phyloP scores from a whole-genome alignment of 2,797 vertebrate species.

The Buphagus erythrorhynchus region DNA sequence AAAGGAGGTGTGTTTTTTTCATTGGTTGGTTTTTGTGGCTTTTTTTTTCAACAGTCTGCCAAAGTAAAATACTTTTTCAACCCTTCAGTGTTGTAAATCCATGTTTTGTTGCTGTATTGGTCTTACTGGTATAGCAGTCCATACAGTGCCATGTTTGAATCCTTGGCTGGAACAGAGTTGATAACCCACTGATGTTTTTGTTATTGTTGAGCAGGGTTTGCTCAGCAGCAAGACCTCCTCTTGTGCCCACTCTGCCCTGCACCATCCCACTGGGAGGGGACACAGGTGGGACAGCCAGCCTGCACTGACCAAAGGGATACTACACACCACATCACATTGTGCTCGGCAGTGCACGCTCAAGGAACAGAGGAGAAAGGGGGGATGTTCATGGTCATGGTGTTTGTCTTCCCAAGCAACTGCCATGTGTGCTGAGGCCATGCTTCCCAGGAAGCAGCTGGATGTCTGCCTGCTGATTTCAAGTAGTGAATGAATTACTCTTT shows the following conservation, averaged over 20 bases:
- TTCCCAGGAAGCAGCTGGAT: background rate
- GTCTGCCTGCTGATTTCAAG: background rate
- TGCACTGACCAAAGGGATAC: background rate
- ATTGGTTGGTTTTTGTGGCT: background rate
- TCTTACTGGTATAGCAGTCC: background rate
- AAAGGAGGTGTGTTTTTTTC: background rate
- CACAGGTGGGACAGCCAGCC: background rate
- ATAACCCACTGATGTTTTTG: background rate
- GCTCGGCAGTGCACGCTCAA: accelerated
- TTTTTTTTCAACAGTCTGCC: background rate
- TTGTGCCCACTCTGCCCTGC: background rate
- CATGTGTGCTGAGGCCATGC: background rate
- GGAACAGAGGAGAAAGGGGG: background rate
- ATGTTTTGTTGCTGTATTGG: background rate
- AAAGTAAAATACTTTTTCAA: background rate
- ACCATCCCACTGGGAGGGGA: background rate
- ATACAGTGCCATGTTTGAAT: background rate
- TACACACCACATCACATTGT: background rate
- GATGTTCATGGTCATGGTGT: background rate
- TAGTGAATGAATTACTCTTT: background rate
- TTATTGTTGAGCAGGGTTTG: background rate
- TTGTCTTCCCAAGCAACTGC: background rate
- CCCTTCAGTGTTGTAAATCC: background rate
- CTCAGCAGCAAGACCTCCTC: background rate
- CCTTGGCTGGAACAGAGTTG: background rate